Base-by-base conservation (phyloP, 1,140 invertebrate genomes). In the Ceratina calcarata region DNA sequence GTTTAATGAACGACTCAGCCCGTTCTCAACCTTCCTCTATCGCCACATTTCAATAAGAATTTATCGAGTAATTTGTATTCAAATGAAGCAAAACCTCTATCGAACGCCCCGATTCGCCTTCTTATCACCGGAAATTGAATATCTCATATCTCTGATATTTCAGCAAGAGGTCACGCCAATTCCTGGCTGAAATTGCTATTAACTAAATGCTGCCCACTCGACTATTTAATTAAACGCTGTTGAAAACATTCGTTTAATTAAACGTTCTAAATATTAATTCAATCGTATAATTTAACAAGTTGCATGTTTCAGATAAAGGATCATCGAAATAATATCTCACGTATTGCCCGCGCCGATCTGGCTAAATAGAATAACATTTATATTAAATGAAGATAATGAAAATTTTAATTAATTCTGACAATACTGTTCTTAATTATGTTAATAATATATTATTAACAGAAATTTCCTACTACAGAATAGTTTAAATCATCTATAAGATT, bases 31-130 rank as follows among this genome's bases (percentile, higher is more conserved):
- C 16, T 18, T n/a, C 16, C 16, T 15, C n/a, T 15, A 22, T 27
- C 0, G 22, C 7, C 16, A 69, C 67, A 32, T 57, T 57, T 37
- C 67, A 16, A 70, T 70, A 57, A 70, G 67, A 32, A 70, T 57
- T 58, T 32, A 70, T 57, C 67, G 67, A 10, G 67, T 57, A 70
- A 70, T 70, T 70, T 70, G n/a, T n/a, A 70, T 70, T 70, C 27
- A 70, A 57, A 70, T 57, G 67, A 70, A 55, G 67, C 53, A 32
- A 57, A 70, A 70, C 24, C 24, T 53, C 67, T 55, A 69, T 53
- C 53, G 12, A 20, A 20, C 24, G 22, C 16, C 37, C 18, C 6
- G 51, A 70, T 57, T 18, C 51, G 7, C n/a, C n/a, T 32, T 32
- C 67, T 70, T 70, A 69, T 32, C 6, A 3, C 24, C 18, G 53